Conservation (phyloP, 2,797 vertebrate genomes). For the Aeoliscus strigatus region DNA sequence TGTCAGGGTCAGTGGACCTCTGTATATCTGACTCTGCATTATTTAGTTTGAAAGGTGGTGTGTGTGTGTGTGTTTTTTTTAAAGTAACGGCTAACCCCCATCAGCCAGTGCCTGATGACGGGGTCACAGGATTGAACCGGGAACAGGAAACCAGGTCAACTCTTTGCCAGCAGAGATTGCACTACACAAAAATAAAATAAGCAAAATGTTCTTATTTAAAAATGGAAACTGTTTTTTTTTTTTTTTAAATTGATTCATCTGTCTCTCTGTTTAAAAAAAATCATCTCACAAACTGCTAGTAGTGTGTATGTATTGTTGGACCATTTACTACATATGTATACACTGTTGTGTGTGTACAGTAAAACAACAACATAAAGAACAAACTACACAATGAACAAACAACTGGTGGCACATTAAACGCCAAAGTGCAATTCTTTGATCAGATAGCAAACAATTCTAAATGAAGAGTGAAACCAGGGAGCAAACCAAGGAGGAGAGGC, state of each 20-base stretch:
- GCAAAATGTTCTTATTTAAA: slow-evolving; percentile 13
- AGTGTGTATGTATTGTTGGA: slow-evolving; percentile 15
- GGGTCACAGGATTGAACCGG: slow-evolving; percentile 15
- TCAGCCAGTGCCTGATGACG: slow-evolving; percentile 13
- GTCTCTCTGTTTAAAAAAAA: no score
- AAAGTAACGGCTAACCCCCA: slow-evolving; percentile 12
- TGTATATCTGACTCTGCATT: slow-evolving; percentile 28
- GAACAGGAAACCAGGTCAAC: slow-evolving; percentile 27
- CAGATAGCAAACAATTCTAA: slow-evolving; percentile 23
- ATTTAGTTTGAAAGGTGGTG: slow-evolving; percentile 34
- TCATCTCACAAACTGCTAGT: no score
- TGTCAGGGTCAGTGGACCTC: slow-evolving; percentile 9
- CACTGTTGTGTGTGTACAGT: slow-evolving; percentile 23
- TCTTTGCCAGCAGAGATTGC: slow-evolving; percentile 20
- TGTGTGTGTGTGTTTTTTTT: no score
- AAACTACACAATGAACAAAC: slow-evolving; percentile 23
- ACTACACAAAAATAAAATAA: no score
- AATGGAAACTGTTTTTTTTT: slow-evolving; percentile 4
- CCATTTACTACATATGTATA: no score
- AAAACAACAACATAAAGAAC: slow-evolving; percentile 50
- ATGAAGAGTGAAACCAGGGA: slow-evolving; percentile 12
- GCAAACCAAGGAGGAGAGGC: slow-evolving; percentile 14
- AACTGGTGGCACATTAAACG: slow-evolving; percentile 7
- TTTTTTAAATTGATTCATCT: background rate
- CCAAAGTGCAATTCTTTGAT: slow-evolving; percentile 18